Conservation (phyloP, 2,888 invertebrate genomes). For the Nomada ruficornis region DNA sequence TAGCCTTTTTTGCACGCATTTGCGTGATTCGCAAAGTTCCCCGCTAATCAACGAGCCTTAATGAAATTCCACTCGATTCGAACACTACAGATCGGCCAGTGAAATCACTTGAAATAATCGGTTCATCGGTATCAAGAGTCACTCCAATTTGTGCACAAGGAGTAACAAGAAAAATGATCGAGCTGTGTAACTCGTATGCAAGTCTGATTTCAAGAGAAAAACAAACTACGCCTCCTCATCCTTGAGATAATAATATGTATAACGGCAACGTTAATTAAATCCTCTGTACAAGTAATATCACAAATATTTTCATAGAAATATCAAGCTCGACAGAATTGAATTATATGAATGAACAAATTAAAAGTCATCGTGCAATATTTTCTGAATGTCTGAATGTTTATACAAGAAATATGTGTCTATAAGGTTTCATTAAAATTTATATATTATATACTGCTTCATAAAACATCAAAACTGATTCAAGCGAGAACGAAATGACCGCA, state of each 20-base stretch:
- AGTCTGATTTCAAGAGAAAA: background rate
- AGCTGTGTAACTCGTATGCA: background rate
- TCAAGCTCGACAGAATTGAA: background rate
- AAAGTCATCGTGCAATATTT: background rate
- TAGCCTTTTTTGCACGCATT: conserved; percentile 50
- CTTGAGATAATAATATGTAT: background rate
- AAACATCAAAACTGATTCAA: background rate
- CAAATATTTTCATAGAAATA: background rate
- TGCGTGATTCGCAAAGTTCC: conserved; percentile 61
- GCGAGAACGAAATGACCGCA: background rate
- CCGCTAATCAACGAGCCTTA: conserved; percentile 56
- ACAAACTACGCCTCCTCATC: background rate
- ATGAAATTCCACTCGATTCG: conserved; percentile 68
- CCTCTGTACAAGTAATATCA: too few species aligned
- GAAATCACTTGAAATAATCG: conserved; percentile 48
- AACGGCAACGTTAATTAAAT: too few species aligned
- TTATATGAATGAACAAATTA: background rate
- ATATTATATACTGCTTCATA: background rate
- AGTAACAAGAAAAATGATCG: background rate
- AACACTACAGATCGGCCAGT: conserved; percentile 34
- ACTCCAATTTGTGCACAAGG: background rate
- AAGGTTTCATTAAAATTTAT: background rate
- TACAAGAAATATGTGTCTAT: background rate
- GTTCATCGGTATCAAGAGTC: background rate
- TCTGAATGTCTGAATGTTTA: background rate